These are phyloP conservation scores for Halcyon smyrnensis DNA, from an alignment of 2,797 vertebrate species.

Conservation along the genomic window DNA sequence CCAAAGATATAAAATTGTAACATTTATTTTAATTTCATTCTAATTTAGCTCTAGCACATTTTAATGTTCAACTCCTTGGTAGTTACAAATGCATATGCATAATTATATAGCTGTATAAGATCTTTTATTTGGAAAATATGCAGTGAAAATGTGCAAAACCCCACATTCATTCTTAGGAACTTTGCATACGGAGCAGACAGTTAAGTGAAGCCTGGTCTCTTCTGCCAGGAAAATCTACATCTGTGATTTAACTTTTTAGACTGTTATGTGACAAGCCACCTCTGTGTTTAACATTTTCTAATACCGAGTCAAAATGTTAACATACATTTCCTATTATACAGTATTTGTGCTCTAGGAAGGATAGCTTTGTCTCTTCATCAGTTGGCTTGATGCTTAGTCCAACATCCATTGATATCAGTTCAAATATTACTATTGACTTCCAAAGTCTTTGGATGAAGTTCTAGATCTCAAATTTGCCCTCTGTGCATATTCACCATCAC, in stretches of 20 bases:
- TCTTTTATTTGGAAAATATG: neutral
- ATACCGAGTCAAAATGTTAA: neutral
- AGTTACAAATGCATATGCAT: neutral
- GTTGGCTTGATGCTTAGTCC: neutral
- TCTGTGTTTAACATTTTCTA: neutral
- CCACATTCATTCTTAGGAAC: neutral
- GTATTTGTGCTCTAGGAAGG: neutral
- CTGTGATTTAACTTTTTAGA: neutral
- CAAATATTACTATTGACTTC: neutral
- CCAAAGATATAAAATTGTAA: neutral
- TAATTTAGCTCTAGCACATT: neutral
- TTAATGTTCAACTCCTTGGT: neutral
- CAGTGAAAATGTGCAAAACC: neutral
- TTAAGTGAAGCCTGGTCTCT: neutral
- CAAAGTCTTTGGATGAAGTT: neutral
- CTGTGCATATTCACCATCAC: neutral
- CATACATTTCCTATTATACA: neutral
- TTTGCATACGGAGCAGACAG: neutral
- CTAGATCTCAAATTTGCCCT: neutral
- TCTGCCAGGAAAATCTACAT: conserved; percentile 3
- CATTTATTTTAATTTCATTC: neutral
- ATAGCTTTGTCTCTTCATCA: neutral
- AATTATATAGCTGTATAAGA: neutral
- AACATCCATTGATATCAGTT: neutral
- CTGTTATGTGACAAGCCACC: neutral